Evolutionary conservation across 2,888 invertebrate genomes (phyloP), one percentile per base, ranked within the genome.

Genomic region (Lepidonotus clava): DNA sequence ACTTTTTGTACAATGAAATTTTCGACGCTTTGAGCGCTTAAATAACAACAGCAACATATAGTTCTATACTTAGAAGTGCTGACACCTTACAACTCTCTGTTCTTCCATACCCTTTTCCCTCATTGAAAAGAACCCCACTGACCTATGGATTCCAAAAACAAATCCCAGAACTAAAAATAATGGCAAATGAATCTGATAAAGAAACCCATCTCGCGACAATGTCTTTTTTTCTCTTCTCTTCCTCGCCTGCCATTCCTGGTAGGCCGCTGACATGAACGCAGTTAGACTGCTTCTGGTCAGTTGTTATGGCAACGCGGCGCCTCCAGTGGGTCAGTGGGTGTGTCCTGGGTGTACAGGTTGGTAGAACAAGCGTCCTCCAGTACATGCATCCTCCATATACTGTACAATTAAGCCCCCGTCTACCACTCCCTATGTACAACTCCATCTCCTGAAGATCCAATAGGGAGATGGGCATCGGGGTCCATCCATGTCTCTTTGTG

Each of bases 1-100:
- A n/a, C n/a, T 41, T 28, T 28, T 6, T 32, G 34, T 41, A 46
- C 80, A 51, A 32, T 34, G 80, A 80, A 32, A 46, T 46, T 41
- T 24, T 41, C 41, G 28, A 32, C 80, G 41, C 80, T 80, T 46
- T 80, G 80, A 80, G 80, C 80, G 80, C 6, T 18, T 80, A 46
- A 6, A 41, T 80, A 46, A 80, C 80, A 80, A 80, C 80, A 51
- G 80, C 80, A 80, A 46, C 51, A 46, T 46, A 46, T 24, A n/a
- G 41, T 46, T 21, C 51, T 51, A 21, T 11, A 21, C 51, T 51
- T 51, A 21, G 51, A 51, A 21, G 21, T 14, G 21, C 51, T 51
- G 14, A 51, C 51, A 51, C 51, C 11, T 21, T 21, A 14, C 51
- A 14, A 14, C 21, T 51, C 51, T 51, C 51, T 14, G 11, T 51